These are phyloP conservation scores for Cygnus olor DNA, from an alignment of 2,797 vertebrate genomes.

Conservation along the genomic window DNA sequence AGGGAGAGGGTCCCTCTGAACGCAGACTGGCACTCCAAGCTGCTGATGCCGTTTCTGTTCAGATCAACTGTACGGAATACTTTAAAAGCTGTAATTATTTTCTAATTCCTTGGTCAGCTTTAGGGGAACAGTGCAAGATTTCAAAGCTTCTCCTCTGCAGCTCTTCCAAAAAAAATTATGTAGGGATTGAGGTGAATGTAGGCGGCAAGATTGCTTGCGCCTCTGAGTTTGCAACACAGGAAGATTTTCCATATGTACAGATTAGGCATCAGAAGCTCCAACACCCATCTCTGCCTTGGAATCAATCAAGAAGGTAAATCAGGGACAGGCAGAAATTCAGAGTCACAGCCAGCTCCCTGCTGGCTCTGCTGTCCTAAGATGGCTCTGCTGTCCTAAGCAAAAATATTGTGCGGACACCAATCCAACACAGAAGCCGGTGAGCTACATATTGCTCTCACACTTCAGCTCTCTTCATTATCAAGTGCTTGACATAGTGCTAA, in stretches of 20 bases:
- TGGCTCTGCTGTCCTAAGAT: background rate
- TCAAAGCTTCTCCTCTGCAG: background rate
- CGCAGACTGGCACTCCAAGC: background rate
- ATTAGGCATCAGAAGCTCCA: background rate
- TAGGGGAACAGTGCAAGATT: background rate
- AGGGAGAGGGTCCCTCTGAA: background rate
- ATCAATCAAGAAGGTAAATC: background rate
- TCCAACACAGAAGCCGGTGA: background rate
- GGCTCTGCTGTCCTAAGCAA: background rate
- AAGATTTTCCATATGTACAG: background rate
- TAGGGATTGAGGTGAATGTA: background rate
- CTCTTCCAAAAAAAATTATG: background rate
- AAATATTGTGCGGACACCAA: background rate
- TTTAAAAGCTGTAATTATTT: constrained; percentile 1
- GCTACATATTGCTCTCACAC: background rate
- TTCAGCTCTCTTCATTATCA: background rate
- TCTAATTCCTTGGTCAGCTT: background rate
- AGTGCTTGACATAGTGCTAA: background rate
- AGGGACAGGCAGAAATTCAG: constrained; percentile 9
- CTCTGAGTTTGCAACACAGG: background rate
- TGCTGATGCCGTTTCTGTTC: background rate
- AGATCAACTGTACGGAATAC: background rate
- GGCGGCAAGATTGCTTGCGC: background rate
- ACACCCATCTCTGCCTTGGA: background rate
- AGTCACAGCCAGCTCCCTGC: background rate